Evolutionary conservation across 2,888 invertebrate genomes (phyloP).

Genomic region (Tuta absoluta): DNA sequence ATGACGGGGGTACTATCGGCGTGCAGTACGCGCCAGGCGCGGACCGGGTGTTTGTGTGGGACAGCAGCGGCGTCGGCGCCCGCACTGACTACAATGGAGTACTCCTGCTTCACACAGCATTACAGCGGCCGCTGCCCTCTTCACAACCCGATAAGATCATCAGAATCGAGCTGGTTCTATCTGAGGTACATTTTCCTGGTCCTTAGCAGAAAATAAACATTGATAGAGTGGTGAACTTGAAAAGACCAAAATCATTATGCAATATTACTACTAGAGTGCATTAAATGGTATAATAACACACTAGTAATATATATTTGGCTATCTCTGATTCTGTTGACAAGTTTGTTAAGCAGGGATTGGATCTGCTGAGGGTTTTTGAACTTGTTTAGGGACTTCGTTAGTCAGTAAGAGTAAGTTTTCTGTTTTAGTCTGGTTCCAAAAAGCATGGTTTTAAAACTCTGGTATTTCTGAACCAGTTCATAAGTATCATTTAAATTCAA

Average conservation of each 20-base stretch:
- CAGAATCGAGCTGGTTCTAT: slow-evolving; percentile 91
- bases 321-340: too few species aligned
- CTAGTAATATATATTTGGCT: too few species aligned
- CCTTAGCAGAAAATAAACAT: not conserved
- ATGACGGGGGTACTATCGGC: slow-evolving; percentile 84
- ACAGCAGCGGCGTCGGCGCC: slow-evolving; percentile 90
- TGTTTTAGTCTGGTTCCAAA: too few species aligned
- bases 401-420: too few species aligned
- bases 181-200: slow-evolving; percentile 84
- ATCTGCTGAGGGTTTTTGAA: too few species aligned
- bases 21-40: slow-evolving; percentile 88
- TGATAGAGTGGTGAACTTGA: not conserved
- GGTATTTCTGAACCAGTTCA: too few species aligned
- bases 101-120: slow-evolving; percentile 91
- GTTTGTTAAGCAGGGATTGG: too few species aligned
- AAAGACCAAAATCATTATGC: slow-evolving; percentile 18
- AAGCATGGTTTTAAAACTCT: too few species aligned
- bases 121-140: slow-evolving; percentile 90
- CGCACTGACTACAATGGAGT: slow-evolving; percentile 96
- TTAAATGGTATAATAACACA: not conserved
- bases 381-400: too few species aligned
- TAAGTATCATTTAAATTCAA: too few species aligned
- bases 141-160: slow-evolving; percentile 88
- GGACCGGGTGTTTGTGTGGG: slow-evolving; percentile 92
- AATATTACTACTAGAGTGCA: not conserved